These are phyloP conservation scores for Hypercompe scribonia DNA, from an alignment of 2,888 invertebrate species.

Conservation along the genomic window DNA sequence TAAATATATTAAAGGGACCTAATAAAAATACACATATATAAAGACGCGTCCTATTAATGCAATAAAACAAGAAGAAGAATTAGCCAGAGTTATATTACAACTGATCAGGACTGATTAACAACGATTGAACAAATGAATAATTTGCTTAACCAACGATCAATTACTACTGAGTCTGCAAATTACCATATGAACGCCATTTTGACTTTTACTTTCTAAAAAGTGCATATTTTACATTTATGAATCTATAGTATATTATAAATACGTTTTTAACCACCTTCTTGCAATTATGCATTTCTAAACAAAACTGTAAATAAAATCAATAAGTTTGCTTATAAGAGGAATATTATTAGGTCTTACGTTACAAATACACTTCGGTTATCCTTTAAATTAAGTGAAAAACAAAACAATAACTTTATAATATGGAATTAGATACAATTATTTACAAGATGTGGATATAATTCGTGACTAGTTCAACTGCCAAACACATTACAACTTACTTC, in stretches of 20 bases:
- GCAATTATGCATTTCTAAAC: background rate
- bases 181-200: background rate
- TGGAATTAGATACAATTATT: no score
- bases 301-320: background rate
- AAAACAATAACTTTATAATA: no score
- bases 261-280: fast-evolving
- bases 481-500: no score
- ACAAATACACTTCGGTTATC: background rate
- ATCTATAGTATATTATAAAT: no score
- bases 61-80: background rate
- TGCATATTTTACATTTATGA: no score
- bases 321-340: background rate
- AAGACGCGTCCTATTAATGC: background rate
- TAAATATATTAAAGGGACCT: no score
- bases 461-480: no score
- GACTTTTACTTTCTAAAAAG: background rate
- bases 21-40: no score
- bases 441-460: no score
- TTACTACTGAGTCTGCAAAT: background rate
- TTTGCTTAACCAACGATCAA: background rate
- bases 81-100: background rate
- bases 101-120: background rate
- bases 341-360: background rate
- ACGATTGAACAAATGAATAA: background rate
- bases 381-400: no score